These are phyloP conservation scores for Meda fulgida DNA, from an alignment of 2,797 vertebrate species.

Conservation along the genomic window DNA sequence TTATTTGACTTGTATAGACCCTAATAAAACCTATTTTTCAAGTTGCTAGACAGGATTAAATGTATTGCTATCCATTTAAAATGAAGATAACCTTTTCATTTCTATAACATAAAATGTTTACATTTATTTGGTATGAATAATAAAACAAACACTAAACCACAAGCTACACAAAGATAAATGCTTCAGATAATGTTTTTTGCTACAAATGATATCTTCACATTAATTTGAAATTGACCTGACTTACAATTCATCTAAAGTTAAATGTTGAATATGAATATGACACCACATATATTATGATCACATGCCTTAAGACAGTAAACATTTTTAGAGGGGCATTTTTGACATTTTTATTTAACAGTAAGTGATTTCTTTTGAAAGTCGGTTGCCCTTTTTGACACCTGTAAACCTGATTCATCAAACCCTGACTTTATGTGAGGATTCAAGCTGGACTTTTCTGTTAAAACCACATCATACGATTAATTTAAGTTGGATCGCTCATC, in stretches of 20 bases:
- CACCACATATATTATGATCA: not conserved
- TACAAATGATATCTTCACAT: too few species aligned
- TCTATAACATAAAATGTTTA: too few species aligned
- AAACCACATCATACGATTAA: not conserved
- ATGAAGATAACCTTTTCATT: too few species aligned
- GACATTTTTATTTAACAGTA: not conserved
- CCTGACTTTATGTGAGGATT: not conserved
- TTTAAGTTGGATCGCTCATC: not conserved
- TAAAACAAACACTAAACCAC: not conserved
- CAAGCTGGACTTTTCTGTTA: not conserved
- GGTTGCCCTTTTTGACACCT: not conserved
- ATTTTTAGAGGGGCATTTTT: not conserved
- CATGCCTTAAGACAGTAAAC: not conserved
- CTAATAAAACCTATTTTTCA: too few species aligned
- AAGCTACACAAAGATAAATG: too few species aligned
- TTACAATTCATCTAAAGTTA: too few species aligned
- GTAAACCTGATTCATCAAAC: not conserved
- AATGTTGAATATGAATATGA: not conserved
- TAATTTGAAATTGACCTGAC: too few species aligned
- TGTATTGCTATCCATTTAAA: too few species aligned
- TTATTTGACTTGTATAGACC: too few species aligned
- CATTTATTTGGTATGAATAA: not conserved
- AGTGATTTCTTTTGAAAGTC: not conserved
- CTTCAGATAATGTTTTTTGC: too few species aligned
- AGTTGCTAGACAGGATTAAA: not conserved